Conservation (phyloP, 2,797 vertebrate species). For the Rhinichthys osculus region DNA sequence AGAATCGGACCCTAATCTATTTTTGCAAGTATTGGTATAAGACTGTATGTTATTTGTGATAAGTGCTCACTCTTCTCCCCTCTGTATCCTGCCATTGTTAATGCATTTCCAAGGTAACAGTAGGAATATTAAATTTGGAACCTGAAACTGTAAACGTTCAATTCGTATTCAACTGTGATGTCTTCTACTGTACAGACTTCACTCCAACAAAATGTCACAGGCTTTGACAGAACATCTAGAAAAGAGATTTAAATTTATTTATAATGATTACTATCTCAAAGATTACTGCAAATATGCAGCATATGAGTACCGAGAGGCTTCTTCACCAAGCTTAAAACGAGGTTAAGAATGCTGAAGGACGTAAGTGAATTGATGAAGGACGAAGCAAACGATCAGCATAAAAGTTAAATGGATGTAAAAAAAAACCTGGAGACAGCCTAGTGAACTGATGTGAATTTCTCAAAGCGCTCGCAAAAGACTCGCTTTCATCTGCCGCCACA, state of each 20-base stretch:
- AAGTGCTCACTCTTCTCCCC: not conserved
- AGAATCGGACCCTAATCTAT: no score
- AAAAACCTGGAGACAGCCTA: slow-evolving; percentile 28
- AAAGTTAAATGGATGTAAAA: not conserved
- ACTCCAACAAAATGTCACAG: not conserved
- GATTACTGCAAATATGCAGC: not conserved
- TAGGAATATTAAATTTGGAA: slow-evolving; percentile 34
- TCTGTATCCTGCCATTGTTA: slow-evolving; percentile 56
- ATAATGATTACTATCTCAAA: not conserved
- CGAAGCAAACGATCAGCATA: slow-evolving; percentile 6
- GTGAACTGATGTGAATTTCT: slow-evolving; percentile 18
- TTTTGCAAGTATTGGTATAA: not conserved
- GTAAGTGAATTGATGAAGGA: slow-evolving; percentile 25
- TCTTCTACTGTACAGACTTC: slow-evolving; percentile 1
- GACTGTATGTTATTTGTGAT: not conserved
- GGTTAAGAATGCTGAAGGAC: slow-evolving; percentile 17
- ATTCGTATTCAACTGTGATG: not conserved
- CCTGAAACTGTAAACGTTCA: slow-evolving; percentile 12
- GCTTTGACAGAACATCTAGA: not conserved
- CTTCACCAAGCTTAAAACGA: not conserved
- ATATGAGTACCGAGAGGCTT: not conserved
- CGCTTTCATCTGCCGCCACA: slow-evolving; percentile 38
- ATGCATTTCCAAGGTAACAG: slow-evolving; percentile 50
- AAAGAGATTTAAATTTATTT: not conserved
- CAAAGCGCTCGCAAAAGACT: slow-evolving; percentile 3